These are phyloP conservation scores for Porites divaricata DNA, from an alignment of 92 coral and sea anemone species.

Conservation along the genomic window DNA sequence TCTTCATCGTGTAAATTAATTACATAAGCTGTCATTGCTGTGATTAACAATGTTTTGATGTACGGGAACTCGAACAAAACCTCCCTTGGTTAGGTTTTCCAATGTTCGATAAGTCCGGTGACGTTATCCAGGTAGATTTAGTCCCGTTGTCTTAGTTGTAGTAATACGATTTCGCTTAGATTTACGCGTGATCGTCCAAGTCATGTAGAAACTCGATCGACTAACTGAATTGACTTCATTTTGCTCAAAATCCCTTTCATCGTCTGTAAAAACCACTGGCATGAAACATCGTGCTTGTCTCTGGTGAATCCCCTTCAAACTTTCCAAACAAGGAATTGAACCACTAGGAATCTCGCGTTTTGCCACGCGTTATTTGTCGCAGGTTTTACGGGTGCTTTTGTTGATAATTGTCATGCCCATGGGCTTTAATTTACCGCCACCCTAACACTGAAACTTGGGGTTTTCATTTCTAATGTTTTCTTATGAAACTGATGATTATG, in stretches of 20 bases:
- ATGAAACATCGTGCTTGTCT: background rate
- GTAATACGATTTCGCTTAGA: background rate
- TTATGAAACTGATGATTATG: background rate
- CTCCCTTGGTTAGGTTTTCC: background rate
- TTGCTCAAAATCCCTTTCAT: background rate
- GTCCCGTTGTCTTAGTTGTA: background rate
- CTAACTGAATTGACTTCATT: background rate
- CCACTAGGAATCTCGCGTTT: background rate
- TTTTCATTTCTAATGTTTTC: too few relatives aligned
- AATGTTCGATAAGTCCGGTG: background rate
- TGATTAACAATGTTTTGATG: background rate
- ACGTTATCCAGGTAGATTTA: background rate
- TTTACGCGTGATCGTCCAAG: too few relatives aligned
- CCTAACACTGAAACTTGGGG: too few relatives aligned
- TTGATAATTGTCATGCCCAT: slow-evolving; percentile 3
- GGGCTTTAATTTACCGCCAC: too few relatives aligned
- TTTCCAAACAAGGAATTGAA: background rate
- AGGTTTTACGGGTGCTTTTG: slow-evolving; percentile 21
- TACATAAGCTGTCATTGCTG: slow-evolving; percentile 26
- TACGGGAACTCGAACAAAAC: background rate
- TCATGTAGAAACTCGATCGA: background rate
- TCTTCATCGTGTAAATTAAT: slow-evolving; percentile 6
- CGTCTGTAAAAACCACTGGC: background rate
- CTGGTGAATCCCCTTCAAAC: background rate
- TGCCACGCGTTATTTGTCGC: slow-evolving; percentile 4